phyloP scores from a whole-genome alignment of 2,797 vertebrate species.

The Chelonia mydas region DNA sequence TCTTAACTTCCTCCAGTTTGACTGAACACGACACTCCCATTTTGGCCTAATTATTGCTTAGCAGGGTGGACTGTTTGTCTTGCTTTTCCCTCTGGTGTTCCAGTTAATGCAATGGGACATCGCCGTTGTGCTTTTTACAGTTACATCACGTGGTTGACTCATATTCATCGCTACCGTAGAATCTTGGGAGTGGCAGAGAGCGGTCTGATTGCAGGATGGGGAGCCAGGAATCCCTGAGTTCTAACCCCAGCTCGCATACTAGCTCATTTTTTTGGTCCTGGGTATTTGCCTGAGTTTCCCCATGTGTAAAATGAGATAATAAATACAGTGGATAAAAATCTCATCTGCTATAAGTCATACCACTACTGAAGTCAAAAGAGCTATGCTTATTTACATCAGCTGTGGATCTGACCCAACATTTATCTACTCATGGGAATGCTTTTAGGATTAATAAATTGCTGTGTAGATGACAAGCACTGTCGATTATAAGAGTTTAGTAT shows the following conservation, averaged over 20 bases:
- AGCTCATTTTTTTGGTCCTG: not conserved
- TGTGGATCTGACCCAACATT: not conserved
- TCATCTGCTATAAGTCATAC: not conserved
- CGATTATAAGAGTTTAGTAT: not conserved
- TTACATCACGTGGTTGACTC: not conserved
- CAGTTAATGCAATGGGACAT: rapidly evolving
- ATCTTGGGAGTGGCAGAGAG: not conserved
- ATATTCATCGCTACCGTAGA: not conserved
- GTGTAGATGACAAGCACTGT: not conserved
- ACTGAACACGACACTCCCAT: rapidly evolving
- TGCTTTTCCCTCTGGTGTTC: not conserved
- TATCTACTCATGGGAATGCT: not conserved
- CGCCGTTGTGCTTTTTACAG: not conserved
- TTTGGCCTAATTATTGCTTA: not conserved
- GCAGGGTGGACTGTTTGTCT: not conserved
- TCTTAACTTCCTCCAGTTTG: not conserved
- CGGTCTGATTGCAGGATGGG: not conserved
- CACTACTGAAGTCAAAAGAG: not conserved
- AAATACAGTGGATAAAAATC: not conserved
- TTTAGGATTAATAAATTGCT: not conserved
- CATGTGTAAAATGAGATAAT: not conserved
- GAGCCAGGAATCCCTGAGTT: not conserved
- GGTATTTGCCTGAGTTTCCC: not conserved
- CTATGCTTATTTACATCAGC: not conserved
- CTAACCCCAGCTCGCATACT: not conserved